Percentiles rank a stretch among this genome's conserved stretches.
phyloP scores from a whole-genome alignment of 2,797 vertebrate genomes.

The Sebastes reedi region DNA sequence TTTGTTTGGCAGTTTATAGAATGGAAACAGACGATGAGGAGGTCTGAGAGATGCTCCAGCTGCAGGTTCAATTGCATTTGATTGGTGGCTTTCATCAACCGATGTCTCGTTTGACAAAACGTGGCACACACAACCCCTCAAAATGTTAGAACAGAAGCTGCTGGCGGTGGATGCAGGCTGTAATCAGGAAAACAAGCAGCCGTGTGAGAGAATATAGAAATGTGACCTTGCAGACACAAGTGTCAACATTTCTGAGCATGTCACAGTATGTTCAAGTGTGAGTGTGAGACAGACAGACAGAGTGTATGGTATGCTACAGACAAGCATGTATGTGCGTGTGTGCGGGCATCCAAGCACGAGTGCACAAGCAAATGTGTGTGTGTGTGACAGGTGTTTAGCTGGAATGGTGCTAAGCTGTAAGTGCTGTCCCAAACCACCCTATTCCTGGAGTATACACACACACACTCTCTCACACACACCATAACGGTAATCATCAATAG shows the following conservation, averaged over 20 bases:
- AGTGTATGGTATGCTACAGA: conserved; percentile 47
- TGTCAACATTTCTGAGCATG: conserved; percentile 93
- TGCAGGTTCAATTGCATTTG: not conserved
- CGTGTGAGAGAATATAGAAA: conserved; percentile 54
- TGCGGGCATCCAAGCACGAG: conserved; percentile 4
- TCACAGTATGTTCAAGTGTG: conserved; percentile 88
- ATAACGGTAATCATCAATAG: conserved; percentile 10
- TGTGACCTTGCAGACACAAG: conserved; percentile 74
- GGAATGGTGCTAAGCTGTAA: conserved; percentile 82
- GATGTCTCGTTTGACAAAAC: not conserved
- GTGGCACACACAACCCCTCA: not conserved
- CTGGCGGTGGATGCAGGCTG: not conserved
- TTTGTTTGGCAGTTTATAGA: not conserved
- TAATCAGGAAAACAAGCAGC: conserved; percentile 40
- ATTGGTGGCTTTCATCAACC: not conserved
- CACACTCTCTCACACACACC: conserved; percentile 8
- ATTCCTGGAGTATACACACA: conserved; percentile 61
- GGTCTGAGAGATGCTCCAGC: not conserved
- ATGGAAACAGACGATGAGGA: not conserved
- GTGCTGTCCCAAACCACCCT: conserved; percentile 76
- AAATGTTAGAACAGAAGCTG: not conserved
- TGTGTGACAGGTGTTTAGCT: conserved; percentile 76
- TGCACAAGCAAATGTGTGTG: conserved; percentile 21
- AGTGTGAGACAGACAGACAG: conserved; percentile 57
- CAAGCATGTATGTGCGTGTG: conserved; percentile 27